Conservation (phyloP, 2,888 invertebrate genomes). For the Vesta saturnalis region DNA sequence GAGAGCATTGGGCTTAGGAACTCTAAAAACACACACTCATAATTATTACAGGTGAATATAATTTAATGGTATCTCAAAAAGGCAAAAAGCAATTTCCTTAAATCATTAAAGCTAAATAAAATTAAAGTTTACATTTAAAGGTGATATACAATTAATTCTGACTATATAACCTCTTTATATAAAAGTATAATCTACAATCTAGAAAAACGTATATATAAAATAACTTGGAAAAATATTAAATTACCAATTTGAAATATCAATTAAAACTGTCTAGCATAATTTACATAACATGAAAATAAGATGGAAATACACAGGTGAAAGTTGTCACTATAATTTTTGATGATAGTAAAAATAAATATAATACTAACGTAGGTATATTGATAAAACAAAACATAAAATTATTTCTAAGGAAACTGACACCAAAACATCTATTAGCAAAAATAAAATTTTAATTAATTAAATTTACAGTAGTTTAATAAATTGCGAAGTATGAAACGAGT, state of each 20-base stretch:
- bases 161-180: background rate
- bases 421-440: background rate
- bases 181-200: background rate
- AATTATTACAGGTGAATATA: too few species aligned
- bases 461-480: background rate
- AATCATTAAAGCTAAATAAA: too few species aligned
- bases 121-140: too few species aligned
- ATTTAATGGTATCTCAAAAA: too few species aligned
- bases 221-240: background rate
- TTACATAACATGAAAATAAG: background rate
- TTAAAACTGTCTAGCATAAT: background rate
- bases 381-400: background rate
- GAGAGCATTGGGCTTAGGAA: too few species aligned
- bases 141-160: background rate
- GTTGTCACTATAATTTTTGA: background rate
- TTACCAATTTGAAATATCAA: background rate
- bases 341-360: background rate
- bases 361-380: background rate
- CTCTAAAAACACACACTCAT: too few species aligned
- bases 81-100: too few species aligned
- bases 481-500: background rate
- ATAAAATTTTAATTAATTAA: slow-evolving; percentile 1
- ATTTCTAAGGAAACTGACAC: background rate
- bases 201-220: background rate
- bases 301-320: background rate